Conservation (phyloP, 1,140 invertebrate genomes). For the Thalassaphorura encarpata region DNA sequence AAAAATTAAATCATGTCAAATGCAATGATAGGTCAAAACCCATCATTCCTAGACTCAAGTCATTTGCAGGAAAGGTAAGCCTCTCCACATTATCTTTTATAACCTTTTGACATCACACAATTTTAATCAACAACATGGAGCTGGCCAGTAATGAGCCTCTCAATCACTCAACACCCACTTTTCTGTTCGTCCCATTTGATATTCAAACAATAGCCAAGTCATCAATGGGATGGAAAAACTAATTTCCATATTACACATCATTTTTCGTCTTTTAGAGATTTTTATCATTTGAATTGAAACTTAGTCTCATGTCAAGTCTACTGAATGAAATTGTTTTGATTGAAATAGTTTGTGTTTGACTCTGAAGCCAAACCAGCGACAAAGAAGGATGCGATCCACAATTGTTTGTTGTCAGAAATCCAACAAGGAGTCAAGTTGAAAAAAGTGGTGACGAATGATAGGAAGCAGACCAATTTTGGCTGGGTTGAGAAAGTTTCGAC, state of each 20-base stretch:
- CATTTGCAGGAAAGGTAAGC: constrained; percentile 47
- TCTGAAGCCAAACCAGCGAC: constrained; percentile 56
- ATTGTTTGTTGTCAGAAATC: constrained; percentile 72
- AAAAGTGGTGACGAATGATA: constrained; percentile 67
- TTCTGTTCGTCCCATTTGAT: no score
- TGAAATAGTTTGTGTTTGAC: constrained; percentile 82
- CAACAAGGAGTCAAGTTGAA: constrained; percentile 65
- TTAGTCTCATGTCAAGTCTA: no score
- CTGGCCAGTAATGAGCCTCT: no score
- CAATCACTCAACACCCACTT: no score
- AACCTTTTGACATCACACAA: constrained; percentile 2
- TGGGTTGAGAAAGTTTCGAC: constrained; percentile 71
- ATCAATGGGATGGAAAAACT: no score
- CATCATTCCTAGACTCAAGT: constrained; percentile 54
- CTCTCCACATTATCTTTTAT: no score
- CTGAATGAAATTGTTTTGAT: background rate
- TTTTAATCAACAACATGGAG: no score
- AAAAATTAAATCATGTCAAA: constrained; percentile 62
- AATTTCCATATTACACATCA: no score
- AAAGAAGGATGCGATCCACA: constrained; percentile 54
- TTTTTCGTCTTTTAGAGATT: no score
- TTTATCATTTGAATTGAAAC: no score
- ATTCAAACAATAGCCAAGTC: no score
- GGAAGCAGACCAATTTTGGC: constrained; percentile 68
- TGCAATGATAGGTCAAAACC: constrained; percentile 67